Percentiles rank a stretch among this genome's conserved stretches.
Conservation (phyloP, 2,797 vertebrate genomes). For the Poecilia gillii region DNA sequence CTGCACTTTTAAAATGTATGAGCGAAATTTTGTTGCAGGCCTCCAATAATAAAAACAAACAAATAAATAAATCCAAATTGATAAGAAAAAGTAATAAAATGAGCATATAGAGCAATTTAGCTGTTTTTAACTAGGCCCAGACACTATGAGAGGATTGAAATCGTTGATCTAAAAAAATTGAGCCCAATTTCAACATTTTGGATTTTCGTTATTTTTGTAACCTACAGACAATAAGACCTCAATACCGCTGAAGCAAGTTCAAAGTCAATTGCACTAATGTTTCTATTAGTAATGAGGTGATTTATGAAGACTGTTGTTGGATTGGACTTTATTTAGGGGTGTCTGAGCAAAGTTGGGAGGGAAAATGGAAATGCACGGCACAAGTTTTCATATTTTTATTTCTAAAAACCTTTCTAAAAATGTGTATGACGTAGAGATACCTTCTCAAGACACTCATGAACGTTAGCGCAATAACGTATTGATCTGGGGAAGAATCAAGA, state of each 20-base stretch:
- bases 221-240: background rate
- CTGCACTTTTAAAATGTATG: too few relatives aligned
- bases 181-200: background rate
- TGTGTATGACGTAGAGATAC: background rate
- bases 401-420: background rate
- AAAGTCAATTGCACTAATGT: too few relatives aligned
- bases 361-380: background rate
- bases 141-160: background rate
- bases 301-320: background rate
- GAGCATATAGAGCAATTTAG: too few relatives aligned
- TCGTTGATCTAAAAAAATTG: background rate
- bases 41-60: too few relatives aligned
- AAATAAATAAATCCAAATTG: too few relatives aligned
- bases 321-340: background rate
- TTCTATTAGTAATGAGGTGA: background rate
- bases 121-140: background rate
- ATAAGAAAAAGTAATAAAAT: too few relatives aligned
- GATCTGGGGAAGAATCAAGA: background rate
- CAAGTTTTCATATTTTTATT: background rate
- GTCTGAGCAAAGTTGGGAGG: background rate
- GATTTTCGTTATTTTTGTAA: background rate
- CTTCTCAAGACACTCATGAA: background rate
- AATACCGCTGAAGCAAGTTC: background rate
- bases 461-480: background rate
- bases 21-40: too few relatives aligned